Evolutionary conservation across 37 sponge, comb jelly and placozoan species (phyloP).

Genomic region (Agelas oroides): DNA sequence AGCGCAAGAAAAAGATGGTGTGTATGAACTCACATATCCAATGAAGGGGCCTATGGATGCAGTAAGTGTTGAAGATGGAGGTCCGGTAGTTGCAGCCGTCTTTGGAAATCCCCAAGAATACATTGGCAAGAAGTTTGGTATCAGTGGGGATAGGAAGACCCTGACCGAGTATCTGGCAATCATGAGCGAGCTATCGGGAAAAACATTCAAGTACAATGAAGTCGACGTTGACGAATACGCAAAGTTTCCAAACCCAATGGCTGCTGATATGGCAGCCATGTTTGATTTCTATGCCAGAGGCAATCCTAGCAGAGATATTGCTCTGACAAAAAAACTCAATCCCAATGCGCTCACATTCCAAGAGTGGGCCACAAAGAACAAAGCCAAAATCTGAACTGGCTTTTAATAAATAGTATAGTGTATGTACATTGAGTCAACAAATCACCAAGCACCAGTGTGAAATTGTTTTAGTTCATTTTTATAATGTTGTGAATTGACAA

Average conservation of each 20-base stretch:
- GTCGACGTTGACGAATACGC: conserved; percentile 54
- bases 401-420: too few relatives aligned
- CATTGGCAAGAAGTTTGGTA: conserved; percentile 72
- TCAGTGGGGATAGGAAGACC: conserved; percentile 56
- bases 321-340: conserved; percentile 54
- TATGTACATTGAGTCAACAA: too few relatives aligned
- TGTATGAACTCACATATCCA: conserved; percentile 22
- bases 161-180: conserved; percentile 54
- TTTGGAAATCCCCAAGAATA: conserved; percentile 54
- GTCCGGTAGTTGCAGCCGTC: conserved; percentile 64
- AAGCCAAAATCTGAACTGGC: conserved; percentile 37
- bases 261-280: conserved; percentile 71
- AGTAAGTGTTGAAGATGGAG: conserved; percentile 54
- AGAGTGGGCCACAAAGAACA: conserved; percentile 55
- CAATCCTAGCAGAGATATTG: conserved; percentile 42
- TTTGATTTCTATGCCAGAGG: conserved; percentile 56
- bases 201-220: conserved; percentile 44
- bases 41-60: conserved; percentile 73
- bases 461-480: too few relatives aligned
- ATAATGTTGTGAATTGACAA: too few relatives aligned
- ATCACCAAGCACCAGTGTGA: too few relatives aligned
- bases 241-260: conserved; percentile 63
- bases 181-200: conserved; percentile 50
- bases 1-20: conserved; percentile 65
- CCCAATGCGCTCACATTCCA: conserved; percentile 47